Conservation (phyloP, 2,888 invertebrate genomes). For the Synanthedon formicaeformis region DNA sequence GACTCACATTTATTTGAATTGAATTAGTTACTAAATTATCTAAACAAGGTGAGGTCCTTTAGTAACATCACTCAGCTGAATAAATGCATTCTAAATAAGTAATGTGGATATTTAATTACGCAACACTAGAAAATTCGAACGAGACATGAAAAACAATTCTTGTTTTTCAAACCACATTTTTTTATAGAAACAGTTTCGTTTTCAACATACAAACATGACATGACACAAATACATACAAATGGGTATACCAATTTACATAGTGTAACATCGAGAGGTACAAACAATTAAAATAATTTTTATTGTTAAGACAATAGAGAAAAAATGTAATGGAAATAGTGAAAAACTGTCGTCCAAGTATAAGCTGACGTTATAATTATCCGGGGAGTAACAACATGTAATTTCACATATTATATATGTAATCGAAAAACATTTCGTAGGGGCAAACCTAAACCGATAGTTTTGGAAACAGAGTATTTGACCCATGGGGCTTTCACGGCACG, state of each 20-base stretch:
- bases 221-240: slow-evolving; percentile 6
- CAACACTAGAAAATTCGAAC: not conserved
- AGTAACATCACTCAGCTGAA: slow-evolving; percentile 6
- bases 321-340: too few species aligned
- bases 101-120: slow-evolving; percentile 1
- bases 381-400: too few species aligned
- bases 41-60: slow-evolving; percentile 26
- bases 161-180: not conserved
- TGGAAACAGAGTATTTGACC: too few species aligned
- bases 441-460: too few species aligned
- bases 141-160: not conserved
- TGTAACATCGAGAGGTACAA: not conserved
- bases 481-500: too few species aligned
- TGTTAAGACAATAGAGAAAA: too few species aligned
- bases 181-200: slow-evolving; percentile 12
- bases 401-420: too few species aligned
- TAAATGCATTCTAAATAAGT: not conserved
- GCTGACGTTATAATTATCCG: too few species aligned
- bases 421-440: too few species aligned
- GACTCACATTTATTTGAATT: slow-evolving; percentile 12
- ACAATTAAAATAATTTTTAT: too few species aligned
- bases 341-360: too few species aligned
- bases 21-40: slow-evolving; percentile 4
- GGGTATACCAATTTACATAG: not conserved
- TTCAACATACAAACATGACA: slow-evolving; percentile 6